Evolutionary conservation across 1,140 invertebrate genomes (phyloP).

Genomic region (Atta cephalotes): DNA sequence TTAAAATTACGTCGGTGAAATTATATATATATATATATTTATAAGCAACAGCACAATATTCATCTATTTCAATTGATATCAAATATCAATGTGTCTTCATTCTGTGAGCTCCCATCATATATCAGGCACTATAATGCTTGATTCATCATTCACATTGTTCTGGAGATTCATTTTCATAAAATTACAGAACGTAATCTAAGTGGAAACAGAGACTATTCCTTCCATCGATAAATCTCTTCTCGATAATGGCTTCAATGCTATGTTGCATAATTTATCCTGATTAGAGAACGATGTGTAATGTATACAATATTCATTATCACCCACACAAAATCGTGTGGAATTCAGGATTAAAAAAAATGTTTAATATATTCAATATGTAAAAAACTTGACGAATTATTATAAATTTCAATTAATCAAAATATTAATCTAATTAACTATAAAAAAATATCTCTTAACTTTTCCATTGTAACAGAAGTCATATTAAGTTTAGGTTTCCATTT

Average conservation of each 20-base stretch:
- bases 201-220: slow-evolving; percentile 13
- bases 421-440: slow-evolving; percentile 10
- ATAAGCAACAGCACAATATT: neutral
- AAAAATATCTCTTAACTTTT: slow-evolving; percentile 11
- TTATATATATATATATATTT: neutral
- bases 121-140: neutral
- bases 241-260: slow-evolving; percentile 19
- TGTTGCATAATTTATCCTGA: slow-evolving; percentile 44
- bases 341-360: neutral
- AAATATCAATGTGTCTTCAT: neutral
- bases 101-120: neutral
- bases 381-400: neutral
- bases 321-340: neutral
- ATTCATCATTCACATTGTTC: slow-evolving; percentile 1
- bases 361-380: slow-evolving; percentile 3
- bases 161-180: slow-evolving; percentile 24
- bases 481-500: neutral
- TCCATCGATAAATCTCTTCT: slow-evolving; percentile 28
- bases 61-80: slow-evolving; percentile 45
- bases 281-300: neutral
- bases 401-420: slow-evolving; percentile 24
- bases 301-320: neutral
- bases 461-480: neutral
- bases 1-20: neutral
- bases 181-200: slow-evolving; percentile 24